A percentile compares a stretch with the other conserved stretches of the same genome.
phyloP scores from a whole-genome alignment of 2,797 vertebrate species.

The Chelonia mydas region DNA sequence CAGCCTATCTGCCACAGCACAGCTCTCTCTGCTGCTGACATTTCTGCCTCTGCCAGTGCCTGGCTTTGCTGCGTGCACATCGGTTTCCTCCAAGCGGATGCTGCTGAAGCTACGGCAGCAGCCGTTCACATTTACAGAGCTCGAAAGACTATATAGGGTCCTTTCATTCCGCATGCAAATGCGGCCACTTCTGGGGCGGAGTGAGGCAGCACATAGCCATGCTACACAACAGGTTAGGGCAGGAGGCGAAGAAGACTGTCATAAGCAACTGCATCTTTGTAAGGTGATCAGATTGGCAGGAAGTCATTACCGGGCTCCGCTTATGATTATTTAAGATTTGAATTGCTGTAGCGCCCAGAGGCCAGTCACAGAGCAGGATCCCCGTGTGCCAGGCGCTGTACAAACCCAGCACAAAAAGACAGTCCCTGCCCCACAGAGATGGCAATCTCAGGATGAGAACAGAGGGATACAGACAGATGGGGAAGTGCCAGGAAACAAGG shows the following conservation, averaged over 20 bases:
- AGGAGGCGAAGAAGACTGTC: not conserved
- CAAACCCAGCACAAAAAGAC: not conserved
- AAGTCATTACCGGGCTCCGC: not conserved
- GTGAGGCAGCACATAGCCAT: not conserved
- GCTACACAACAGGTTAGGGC: not conserved
- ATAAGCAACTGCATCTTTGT: not conserved
- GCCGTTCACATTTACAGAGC: not conserved
- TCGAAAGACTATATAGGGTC: not conserved
- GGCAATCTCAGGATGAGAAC: not conserved
- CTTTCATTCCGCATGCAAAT: not conserved
- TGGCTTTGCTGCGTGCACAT: not conserved
- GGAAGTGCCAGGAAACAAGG: not conserved
- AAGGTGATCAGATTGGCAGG: not conserved
- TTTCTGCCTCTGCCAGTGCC: not conserved
- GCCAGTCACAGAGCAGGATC: not conserved
- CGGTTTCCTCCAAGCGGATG: not conserved
- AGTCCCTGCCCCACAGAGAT: not conserved
- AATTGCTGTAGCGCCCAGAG: not conserved
- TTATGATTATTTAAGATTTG: not conserved
- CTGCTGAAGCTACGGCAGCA: not conserved
- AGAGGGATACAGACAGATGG: not conserved
- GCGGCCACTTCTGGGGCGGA: not conserved
- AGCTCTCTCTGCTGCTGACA: not conserved
- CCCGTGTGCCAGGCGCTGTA: no score
- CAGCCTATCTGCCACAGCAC: not conserved